Evolutionary conservation across 30 jellyfish, hydroid and myxozoan genomes (phyloP).

Genomic region (Rhopilema esculentum): DNA sequence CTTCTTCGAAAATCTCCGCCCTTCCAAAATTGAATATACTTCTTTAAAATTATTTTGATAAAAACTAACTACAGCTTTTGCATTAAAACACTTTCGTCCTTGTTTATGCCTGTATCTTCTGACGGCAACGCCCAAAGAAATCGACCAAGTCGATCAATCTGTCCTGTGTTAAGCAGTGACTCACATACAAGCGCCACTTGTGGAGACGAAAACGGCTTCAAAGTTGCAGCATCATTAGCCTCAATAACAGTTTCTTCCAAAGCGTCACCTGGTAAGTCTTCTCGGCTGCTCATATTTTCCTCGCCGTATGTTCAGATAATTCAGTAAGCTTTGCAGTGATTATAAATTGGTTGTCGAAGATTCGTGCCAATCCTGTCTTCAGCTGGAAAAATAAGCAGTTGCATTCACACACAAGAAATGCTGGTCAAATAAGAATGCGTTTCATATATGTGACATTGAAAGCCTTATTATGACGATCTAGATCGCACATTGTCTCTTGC

Average conservation of each 20-base stretch:
- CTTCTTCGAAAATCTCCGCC: conserved; percentile 58
- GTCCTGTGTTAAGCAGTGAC: conserved; percentile 78
- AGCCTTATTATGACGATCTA: conserved; percentile 24
- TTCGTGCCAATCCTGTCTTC: too few relatives aligned
- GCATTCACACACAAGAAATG: background rate
- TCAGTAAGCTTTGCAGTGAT: background rate
- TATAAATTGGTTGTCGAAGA: too few relatives aligned
- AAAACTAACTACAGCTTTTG: conserved; percentile 76
- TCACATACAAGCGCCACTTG: conserved; percentile 84
- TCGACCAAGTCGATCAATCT: conserved; percentile 80
- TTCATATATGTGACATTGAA: background rate
- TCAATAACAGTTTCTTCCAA: background rate
- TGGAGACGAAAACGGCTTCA: conserved; percentile 65
- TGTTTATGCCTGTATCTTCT: conserved; percentile 48
- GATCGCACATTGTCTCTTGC: conserved; percentile 14
- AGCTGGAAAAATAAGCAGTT: background rate
- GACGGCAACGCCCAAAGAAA: conserved; percentile 91
- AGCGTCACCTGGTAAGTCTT: background rate
- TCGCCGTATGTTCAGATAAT: too few relatives aligned
- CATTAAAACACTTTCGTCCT: conserved; percentile 67
- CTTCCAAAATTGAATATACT: conserved; percentile 75
- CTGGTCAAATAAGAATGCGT: background rate
- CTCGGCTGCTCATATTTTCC: conserved; percentile 5
- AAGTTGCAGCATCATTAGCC: conserved; percentile 2
- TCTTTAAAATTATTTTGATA: conserved; percentile 72